These are phyloP conservation scores for Heteromurus nitidus DNA, from an alignment of 2,888 invertebrate genomes.

Conservation along the genomic window DNA sequence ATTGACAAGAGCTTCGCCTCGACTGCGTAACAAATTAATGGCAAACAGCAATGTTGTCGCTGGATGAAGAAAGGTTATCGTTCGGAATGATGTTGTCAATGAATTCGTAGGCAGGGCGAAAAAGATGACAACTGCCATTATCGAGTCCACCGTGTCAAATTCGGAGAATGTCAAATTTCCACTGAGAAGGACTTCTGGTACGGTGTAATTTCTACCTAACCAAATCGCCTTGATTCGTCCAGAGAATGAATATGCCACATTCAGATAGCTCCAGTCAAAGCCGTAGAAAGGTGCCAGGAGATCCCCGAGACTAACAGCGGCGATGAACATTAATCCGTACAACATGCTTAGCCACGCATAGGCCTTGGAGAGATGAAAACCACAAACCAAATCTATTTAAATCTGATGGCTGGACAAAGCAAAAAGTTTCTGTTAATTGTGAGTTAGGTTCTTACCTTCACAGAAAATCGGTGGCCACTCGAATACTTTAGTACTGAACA, in stretches of 20 bases:
- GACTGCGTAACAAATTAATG: neutral
- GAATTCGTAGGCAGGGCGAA: neutral
- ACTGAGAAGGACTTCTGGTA: too few relatives aligned
- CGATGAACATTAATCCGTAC: too few relatives aligned
- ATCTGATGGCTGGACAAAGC: too few relatives aligned
- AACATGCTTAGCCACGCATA: too few relatives aligned
- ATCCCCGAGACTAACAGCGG: too few relatives aligned
- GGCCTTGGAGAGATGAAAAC: too few relatives aligned
- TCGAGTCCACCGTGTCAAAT: neutral
- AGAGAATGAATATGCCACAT: neutral
- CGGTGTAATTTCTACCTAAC: too few relatives aligned
- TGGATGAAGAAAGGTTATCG: conserved; percentile 18
- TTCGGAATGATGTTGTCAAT: conserved; percentile 1
- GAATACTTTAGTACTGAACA: neutral
- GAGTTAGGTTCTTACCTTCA: conserved; percentile 6
- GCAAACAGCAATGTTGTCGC: neutral
- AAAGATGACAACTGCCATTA: neutral
- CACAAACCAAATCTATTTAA: too few relatives aligned
- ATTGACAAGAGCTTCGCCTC: neutral
- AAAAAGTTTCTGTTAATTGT: too few relatives aligned
- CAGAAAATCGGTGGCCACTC: neutral
- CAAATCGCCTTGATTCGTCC: too few relatives aligned
- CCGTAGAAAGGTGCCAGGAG: neutral
- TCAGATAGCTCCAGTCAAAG: neutral
- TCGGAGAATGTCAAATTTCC: neutral